A percentile compares a stretch with the other conserved stretches of the same genome.
phyloP scores from a whole-genome alignment of 2,797 vertebrate genomes.

The Hoplostethus mediterraneus region DNA sequence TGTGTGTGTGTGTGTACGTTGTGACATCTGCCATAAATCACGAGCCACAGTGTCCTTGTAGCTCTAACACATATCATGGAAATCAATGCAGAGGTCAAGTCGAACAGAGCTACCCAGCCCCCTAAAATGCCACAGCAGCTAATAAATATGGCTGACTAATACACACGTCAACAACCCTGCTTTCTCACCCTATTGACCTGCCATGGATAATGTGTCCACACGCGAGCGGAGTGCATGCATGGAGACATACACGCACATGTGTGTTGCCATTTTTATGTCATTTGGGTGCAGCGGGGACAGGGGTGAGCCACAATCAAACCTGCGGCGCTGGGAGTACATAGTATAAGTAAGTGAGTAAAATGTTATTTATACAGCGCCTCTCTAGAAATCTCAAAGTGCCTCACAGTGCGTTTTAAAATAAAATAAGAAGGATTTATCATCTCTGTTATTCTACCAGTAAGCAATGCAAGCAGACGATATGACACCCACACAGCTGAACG shows the following conservation, averaged over 20 bases:
- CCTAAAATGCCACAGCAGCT: conserved; percentile 73
- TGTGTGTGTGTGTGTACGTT: conserved; percentile 39
- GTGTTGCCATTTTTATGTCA: conserved; percentile 14
- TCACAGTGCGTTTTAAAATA: too few species aligned
- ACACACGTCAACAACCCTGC: conserved; percentile 62
- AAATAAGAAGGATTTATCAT: too few species aligned
- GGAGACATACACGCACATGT: conserved; percentile 44
- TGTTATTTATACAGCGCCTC: too few species aligned
- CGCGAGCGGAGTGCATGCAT: conserved; percentile 11
- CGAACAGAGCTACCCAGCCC: conserved; percentile 65
- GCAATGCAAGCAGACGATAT: too few species aligned
- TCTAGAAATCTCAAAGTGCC: too few species aligned
- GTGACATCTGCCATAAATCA: conserved; percentile 81
- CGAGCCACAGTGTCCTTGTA: conserved; percentile 73
- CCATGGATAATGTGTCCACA: conserved; percentile 24
- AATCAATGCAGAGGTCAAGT: conserved; percentile 83
- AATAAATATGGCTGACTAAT: conserved; percentile 77
- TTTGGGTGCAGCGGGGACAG: neutral
- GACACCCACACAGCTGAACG: too few species aligned
- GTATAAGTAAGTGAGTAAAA: conserved; percentile 5
- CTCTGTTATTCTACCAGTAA: too few species aligned
- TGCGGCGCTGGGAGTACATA: conserved; percentile 27
- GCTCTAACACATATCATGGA: conserved; percentile 78
- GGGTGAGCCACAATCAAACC: too few species aligned
- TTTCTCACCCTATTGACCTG: conserved; percentile 66